Base-by-base conservation (phyloP, 2,888 invertebrate genomes). In the Agrilus mali region DNA sequence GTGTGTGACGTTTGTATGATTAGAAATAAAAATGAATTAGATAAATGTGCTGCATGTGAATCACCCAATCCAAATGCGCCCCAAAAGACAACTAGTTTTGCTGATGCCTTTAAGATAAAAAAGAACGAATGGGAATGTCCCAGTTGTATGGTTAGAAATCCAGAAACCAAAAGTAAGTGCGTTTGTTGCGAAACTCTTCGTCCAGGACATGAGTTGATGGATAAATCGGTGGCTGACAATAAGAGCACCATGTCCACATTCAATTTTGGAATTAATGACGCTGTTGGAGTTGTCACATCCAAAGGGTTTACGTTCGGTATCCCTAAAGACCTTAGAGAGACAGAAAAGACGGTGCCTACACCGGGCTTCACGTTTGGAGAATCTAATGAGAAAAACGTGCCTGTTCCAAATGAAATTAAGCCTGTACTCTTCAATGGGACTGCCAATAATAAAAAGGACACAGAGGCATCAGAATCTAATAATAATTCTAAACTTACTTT, bases 111-210 rank as follows among this genome's bases (percentile, higher is more conserved):
- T 50, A 79, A 77, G 53, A 67, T 53, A 33, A 56, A 59, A 43
- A 48, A 49, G 6, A 49, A 53, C 33, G 57, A 68, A 43, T 81
- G 80, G 80, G 73, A 74, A 46, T 81, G 82, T 57, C 61, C 64
- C 12, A 70, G 70, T 14, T 82, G 81, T 57, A 71, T 77, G 70
- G 68, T 79, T 1, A 66, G 67, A 43, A 82, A 81, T 56, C 64
- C 68, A 38, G 55, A 58, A 4, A 62, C 63, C 14, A 65, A 63
- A 16, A 55, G 49, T 6, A 70, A 68, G 48, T 80, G 80, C 59
- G 64, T 68, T 40, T 75, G 78, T 52, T 80, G 81, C 57, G 73
- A 72, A 49, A 68, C 74, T 42, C 56, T 5, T 2, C 27, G 27
- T 10, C 27, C 27, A 27, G 10, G 10, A 10, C 27, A 10, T 13